Base-by-base conservation (phyloP, 1,140 invertebrate genomes). In the Formica selysi region DNA sequence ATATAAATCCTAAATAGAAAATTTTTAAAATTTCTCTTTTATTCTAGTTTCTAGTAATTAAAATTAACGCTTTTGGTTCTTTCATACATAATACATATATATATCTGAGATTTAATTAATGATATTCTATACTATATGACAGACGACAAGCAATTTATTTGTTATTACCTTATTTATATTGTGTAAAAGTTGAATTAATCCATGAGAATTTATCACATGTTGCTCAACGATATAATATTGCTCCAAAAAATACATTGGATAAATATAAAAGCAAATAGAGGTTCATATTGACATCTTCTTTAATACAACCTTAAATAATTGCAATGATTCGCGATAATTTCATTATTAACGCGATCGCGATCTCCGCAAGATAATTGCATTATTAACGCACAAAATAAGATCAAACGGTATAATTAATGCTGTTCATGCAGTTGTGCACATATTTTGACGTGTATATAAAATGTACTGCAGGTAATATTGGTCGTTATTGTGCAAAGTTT, bases 371-470 rank as follows among this genome's bases (percentile, higher is more conserved):
- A 57, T 57, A 44, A 36, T 65, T 36, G 16, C 48, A 51, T 51
- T 51, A n/a, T 68, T 67, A 51, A 79, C 38, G 16, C 7, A 80
- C 16, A 51, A 3, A 51, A 16, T 51, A 51, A 51, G 1, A 51
- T 51, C 16, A 16, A 51, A 51, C 16, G 16, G 3, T 13, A 51
- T 51, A 16, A 51, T 51, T 51, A 51, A 51, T 4, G 13, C 16
- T 16, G 16, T 51, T 16, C 11, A 51, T 16, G 48, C 48, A 51
- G 48, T 4, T 51, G 48, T 19, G 48, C 16, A 51, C 48, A 80
- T 41, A 80, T 26, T 54, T 80, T 16, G 5, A 29, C 36, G 22
- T 16, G 22, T 80, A 70, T 80, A 80, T 80, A 80, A 70, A 70
- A 59, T 80, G 78, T 19, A 19, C 11, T n/a, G 7, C 29, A n/a